phyloP scores from a whole-genome alignment of 2,797 vertebrate genomes.

The Vespertilio murinus region DNA sequence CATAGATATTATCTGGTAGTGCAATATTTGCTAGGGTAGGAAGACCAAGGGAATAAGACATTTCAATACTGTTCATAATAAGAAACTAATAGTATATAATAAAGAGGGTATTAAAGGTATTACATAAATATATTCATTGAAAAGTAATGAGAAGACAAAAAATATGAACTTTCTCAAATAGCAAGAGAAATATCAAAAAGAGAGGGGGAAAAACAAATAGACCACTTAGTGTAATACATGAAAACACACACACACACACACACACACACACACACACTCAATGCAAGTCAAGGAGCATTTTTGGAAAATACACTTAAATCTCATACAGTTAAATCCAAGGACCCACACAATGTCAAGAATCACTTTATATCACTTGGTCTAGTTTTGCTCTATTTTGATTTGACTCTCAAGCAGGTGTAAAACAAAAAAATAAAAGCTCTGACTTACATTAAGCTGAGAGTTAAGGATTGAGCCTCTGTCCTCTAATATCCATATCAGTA shows the following conservation, averaged over 20 bases:
- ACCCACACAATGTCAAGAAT: neutral
- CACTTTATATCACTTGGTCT: neutral
- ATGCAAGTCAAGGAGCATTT: neutral
- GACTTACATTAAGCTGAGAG: neutral
- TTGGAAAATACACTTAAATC: neutral
- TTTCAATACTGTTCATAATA: constrained; percentile 1
- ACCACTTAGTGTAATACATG: neutral
- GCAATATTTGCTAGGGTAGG: neutral
- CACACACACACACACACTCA: neutral
- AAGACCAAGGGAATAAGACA: neutral
- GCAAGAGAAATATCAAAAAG: constrained; percentile 17
- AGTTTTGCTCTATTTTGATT: neutral
- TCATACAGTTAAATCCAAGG: neutral
- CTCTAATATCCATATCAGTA: neutral
- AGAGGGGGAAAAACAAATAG: neutral
- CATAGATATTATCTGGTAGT: neutral
- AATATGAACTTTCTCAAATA: neutral
- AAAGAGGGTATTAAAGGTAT: constrained; percentile 22
- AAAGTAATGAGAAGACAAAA: constrained; percentile 5
- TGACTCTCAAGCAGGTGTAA: neutral
- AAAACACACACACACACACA: too few relatives aligned
- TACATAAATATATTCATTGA: neutral
- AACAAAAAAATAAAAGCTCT: neutral
- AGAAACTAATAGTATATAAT: constrained; percentile 18
- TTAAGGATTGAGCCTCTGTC: neutral